phyloP scores from a whole-genome alignment of 2,113 vertebrate genomes.

The Formicarius rufipectus region DNA sequence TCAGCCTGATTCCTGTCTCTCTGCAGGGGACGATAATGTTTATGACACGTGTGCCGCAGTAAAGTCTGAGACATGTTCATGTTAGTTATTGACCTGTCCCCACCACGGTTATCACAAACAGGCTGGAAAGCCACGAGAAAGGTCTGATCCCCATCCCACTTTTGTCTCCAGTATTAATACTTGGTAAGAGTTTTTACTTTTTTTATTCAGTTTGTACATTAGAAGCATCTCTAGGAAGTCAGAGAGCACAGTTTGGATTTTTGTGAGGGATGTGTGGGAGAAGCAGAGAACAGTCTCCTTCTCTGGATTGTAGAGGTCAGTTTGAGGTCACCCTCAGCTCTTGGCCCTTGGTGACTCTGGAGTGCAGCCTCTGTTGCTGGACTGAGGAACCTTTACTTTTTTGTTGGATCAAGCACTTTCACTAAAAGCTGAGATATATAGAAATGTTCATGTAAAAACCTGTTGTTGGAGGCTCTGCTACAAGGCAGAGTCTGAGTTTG shows the following conservation, averaged over 20 bases:
- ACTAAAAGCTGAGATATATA: not conserved
- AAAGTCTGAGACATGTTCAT: not conserved
- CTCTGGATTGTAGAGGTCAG: not conserved
- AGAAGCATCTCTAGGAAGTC: not conserved
- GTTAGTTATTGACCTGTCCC: not conserved
- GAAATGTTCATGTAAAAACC: not conserved
- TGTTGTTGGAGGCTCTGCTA: not conserved
- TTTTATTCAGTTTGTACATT: not conserved
- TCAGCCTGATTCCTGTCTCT: not conserved
- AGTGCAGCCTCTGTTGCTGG: not conserved
- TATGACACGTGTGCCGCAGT: not conserved
- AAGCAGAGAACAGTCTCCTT: not conserved
- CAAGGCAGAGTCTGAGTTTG: not conserved
- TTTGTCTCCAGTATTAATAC: not conserved
- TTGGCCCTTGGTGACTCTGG: not conserved
- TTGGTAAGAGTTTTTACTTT: not conserved
- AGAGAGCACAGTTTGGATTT: not conserved
- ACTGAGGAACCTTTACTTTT: not conserved
- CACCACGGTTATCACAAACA: not conserved
- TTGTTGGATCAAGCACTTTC: not conserved
- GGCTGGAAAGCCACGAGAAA: not conserved
- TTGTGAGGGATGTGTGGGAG: not conserved
- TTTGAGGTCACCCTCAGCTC: not conserved
- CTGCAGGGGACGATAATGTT: not conserved
- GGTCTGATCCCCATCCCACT: not conserved